Conservation (phyloP, 2,888 invertebrate genomes). For the Congeria kusceri region DNA sequence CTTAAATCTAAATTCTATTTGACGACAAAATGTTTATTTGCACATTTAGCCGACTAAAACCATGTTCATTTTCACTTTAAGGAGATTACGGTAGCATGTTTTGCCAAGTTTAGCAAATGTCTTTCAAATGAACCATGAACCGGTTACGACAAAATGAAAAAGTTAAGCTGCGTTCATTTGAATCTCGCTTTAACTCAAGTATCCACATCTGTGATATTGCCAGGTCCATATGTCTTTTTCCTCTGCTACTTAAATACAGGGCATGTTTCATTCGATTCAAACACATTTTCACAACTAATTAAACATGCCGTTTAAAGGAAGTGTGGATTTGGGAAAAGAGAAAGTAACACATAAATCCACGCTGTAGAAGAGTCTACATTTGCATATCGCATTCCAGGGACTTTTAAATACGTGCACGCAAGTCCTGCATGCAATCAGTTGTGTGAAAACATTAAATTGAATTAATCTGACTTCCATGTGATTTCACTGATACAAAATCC, state of each 20-base stretch:
- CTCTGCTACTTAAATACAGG: neutral
- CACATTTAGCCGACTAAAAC: slow-evolving; percentile 35
- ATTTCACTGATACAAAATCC: too few species aligned
- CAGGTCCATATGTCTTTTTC: slow-evolving; percentile 6
- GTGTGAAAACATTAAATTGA: too few species aligned
- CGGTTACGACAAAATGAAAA: slow-evolving; percentile 28
- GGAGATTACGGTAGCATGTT: slow-evolving; percentile 39
- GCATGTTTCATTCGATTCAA: too few species aligned
- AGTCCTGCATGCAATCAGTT: too few species aligned
- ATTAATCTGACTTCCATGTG: too few species aligned
- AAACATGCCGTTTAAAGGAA: too few species aligned
- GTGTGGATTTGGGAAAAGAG: too few species aligned
- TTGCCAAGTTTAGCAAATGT: slow-evolving; percentile 41
- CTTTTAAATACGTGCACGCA: too few species aligned
- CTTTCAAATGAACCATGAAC: slow-evolving; percentile 39
- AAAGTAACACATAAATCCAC: too few species aligned
- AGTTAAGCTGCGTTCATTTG: slow-evolving; percentile 30
- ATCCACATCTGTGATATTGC: slow-evolving; percentile 37
- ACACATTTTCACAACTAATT: too few species aligned
- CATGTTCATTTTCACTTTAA: slow-evolving; percentile 34
- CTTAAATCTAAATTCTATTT: slow-evolving; percentile 34
- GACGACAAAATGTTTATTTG: slow-evolving; percentile 42
- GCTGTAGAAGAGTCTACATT: too few species aligned
- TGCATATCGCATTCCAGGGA: too few species aligned
- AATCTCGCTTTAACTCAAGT: slow-evolving; percentile 31